Percentiles rank a stretch among this genome's conserved stretches.
Evolutionary conservation across 2,888 invertebrate species (phyloP).

Genomic region (Portevinia maculata): DNA sequence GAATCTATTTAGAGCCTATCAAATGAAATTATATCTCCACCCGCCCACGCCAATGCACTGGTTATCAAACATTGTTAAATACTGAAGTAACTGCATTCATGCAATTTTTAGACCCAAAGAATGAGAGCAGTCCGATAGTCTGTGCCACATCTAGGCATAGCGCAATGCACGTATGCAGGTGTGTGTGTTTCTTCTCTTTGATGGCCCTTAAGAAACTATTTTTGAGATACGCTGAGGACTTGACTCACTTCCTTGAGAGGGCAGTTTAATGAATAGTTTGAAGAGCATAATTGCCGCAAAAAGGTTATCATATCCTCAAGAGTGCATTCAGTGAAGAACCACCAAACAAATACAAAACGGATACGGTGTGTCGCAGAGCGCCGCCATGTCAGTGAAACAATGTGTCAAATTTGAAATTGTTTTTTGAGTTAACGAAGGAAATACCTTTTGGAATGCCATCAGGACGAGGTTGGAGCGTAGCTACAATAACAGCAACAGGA

Average conservation of each 20-base stretch:
- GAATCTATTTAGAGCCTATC: constrained; percentile 46
- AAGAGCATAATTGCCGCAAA: constrained; percentile 60
- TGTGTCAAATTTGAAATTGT: constrained; percentile 50
- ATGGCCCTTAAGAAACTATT: constrained; percentile 63
- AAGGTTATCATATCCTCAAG: constrained; percentile 57
- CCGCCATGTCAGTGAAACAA: constrained; percentile 21
- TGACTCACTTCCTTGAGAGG: constrained; percentile 60
- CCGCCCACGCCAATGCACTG: neutral
- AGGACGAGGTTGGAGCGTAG: neutral
- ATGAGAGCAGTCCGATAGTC: constrained; percentile 15
- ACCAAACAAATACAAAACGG: neutral
- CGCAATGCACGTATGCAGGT: neutral
- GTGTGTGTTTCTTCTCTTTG: constrained; percentile 12
- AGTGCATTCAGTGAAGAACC: constrained; percentile 27
- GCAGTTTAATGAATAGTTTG: constrained; percentile 62
- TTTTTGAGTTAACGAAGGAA: constrained; percentile 24
- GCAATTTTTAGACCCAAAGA: constrained; percentile 45
- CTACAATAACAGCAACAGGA: neutral
- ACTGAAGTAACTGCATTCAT: constrained; percentile 56
- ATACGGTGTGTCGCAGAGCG: neutral
- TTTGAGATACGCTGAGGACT: constrained; percentile 52
- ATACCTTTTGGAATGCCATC: constrained; percentile 26
- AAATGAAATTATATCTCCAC: constrained; percentile 24
- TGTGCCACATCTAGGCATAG: neutral
- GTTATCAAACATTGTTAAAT: constrained; percentile 18